A percentile compares a stretch with the other conserved stretches of the same genome.
Conservation (phyloP, 1,140 invertebrate genomes). For the Macrostomum lignano region DNA sequence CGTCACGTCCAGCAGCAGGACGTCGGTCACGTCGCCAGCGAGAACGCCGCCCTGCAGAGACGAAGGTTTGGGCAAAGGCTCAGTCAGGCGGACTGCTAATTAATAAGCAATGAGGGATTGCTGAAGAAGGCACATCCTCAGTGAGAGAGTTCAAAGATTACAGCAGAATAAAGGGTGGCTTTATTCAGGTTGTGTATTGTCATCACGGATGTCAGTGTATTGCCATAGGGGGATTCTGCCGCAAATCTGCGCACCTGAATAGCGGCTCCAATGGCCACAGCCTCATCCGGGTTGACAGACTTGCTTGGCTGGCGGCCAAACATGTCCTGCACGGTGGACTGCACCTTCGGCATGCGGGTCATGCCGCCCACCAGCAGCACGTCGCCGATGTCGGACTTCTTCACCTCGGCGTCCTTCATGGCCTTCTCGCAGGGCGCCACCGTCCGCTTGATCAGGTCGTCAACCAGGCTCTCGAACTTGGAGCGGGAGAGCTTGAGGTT, state of each 20-base stretch:
- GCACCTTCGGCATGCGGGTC: constrained; percentile 84
- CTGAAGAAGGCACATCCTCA: no score
- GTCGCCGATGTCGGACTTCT: constrained; percentile 72
- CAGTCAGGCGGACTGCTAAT: no score
- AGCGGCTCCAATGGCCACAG: constrained; percentile 80
- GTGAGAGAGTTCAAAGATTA: no score
- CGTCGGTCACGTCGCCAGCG: constrained; percentile 81
- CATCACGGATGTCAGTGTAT: no score
- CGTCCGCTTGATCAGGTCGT: constrained; percentile 71
- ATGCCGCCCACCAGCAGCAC: constrained; percentile 90
- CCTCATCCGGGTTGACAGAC: constrained; percentile 84
- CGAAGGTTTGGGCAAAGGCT: no score
- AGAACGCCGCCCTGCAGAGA: constrained; percentile 72
- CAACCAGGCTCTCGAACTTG: constrained; percentile 73
- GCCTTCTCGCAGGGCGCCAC: constrained; percentile 82
- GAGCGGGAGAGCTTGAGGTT: constrained; percentile 69
- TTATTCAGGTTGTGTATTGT: no score
- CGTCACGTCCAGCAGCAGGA: constrained; percentile 77
- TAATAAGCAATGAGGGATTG: no score
- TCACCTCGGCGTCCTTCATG: constrained; percentile 73
- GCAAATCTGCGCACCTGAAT: no score
- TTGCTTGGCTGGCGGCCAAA: constrained; percentile 63
- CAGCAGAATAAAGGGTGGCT: no score
- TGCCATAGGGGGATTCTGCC: no score
- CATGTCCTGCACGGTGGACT: constrained; percentile 68